phyloP scores from a whole-genome alignment of 2,113 vertebrate genomes.

The Notechis scutatus region DNA sequence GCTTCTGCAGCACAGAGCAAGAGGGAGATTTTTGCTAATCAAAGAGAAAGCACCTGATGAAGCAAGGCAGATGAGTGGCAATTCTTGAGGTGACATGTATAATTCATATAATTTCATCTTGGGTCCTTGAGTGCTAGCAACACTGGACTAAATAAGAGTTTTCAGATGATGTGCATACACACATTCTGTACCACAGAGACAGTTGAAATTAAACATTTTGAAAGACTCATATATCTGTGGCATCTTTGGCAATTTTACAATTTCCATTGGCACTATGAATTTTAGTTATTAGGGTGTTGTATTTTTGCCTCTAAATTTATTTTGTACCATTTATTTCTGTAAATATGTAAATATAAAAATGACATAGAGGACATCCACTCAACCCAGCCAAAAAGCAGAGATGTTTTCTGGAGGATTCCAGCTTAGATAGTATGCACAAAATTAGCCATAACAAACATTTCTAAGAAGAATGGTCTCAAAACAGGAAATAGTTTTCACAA shows the following conservation, averaged over 20 bases:
- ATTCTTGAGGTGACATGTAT: background rate
- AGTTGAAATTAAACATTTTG: background rate
- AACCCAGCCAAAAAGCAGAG: background rate
- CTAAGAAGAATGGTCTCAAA: background rate
- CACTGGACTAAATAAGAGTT: background rate
- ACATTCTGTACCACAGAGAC: too few relatives aligned
- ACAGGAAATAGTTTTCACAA: background rate
- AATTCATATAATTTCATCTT: background rate
- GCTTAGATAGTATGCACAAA: background rate
- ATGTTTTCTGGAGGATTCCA: background rate
- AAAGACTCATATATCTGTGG: background rate
- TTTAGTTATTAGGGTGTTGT: background rate
- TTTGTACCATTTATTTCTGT: background rate
- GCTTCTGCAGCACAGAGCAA: background rate
- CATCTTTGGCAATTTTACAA: background rate
- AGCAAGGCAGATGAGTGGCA: background rate
- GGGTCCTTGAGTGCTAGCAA: background rate
- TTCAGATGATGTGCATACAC: background rate
- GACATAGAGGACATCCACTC: background rate
- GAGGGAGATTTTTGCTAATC: background rate
- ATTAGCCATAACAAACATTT: background rate
- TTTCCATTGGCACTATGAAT: background rate
- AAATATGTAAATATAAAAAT: background rate
- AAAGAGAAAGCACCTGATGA: background rate
- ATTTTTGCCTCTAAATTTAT: background rate